A percentile compares a stretch with the other conserved stretches of the same genome.
phyloP scores from a whole-genome alignment of 2,888 invertebrate genomes.

The Lepetodrilus schrolli region DNA sequence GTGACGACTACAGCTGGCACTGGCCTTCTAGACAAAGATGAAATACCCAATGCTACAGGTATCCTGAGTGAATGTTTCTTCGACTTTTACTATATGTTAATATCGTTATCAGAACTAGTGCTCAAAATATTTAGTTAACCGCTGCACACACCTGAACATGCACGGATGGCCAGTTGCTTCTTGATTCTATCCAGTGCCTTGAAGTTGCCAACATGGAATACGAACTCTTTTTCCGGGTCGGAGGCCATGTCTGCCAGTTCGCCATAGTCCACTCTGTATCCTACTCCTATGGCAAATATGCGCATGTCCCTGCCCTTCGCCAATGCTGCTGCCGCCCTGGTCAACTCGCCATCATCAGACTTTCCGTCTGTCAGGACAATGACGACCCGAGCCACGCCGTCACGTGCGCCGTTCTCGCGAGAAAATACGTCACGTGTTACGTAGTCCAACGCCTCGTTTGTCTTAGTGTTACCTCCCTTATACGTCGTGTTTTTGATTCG shows the following conservation, averaged over 20 bases:
- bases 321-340: background rate
- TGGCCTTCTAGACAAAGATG: too few species aligned
- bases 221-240: background rate
- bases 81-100: too few species aligned
- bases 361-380: slow-evolving; percentile 1
- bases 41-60: too few species aligned
- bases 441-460: slow-evolving; percentile 44
- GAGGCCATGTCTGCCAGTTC: background rate
- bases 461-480: slow-evolving; percentile 48
- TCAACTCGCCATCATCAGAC: background rate
- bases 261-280: background rate
- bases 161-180: background rate
- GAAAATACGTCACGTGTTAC: slow-evolving; percentile 37
- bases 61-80: too few species aligned
- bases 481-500: slow-evolving; percentile 41
- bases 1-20: too few species aligned
- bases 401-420: slow-evolving; percentile 32
- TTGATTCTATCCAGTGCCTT: background rate
- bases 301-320: background rate
- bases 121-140: too few species aligned
- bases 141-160: slow-evolving; percentile 16
- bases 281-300: slow-evolving; percentile 19
- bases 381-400: background rate
- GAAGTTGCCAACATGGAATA: slow-evolving; percentile 21
- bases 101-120: too few species aligned